These are phyloP conservation scores for Pecten maximus DNA, from an alignment of 2,888 invertebrate species.

Conservation along the genomic window DNA sequence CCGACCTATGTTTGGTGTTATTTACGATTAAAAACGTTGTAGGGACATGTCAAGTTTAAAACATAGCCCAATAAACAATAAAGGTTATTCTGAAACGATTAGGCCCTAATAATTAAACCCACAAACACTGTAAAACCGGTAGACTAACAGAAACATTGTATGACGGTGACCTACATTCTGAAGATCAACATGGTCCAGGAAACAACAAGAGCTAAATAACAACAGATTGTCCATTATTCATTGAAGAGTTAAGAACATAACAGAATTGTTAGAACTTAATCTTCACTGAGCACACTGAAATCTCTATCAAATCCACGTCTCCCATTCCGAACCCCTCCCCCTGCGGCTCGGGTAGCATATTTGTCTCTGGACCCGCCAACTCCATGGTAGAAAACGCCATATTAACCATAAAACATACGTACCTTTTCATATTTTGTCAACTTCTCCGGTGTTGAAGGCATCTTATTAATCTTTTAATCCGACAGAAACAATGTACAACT, in stretches of 20 bases:
- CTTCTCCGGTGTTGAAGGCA: slow-evolving; percentile 72
- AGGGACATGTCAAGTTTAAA: background rate
- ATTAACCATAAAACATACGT: slow-evolving; percentile 44
- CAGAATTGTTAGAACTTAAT: no score
- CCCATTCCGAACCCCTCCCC: background rate
- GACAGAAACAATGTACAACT: background rate
- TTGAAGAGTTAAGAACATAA: no score
- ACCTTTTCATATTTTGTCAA: slow-evolving; percentile 75
- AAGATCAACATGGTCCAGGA: no score
- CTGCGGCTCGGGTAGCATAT: background rate
- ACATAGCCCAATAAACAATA: background rate
- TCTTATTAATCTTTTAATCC: slow-evolving; percentile 46
- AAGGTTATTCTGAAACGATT: no score
- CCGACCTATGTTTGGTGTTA: background rate
- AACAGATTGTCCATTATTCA: no score
- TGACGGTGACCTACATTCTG: background rate
- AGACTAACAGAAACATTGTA: no score
- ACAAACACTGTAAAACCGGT: no score
- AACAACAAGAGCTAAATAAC: no score
- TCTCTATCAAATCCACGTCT: background rate
- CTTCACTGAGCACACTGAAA: no score
- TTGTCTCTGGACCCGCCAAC: background rate
- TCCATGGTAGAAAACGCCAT: background rate
- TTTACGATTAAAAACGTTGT: background rate
- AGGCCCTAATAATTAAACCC: no score